Base-by-base conservation (phyloP, 1,140 invertebrate species). In the Cyclina sinensis region DNA sequence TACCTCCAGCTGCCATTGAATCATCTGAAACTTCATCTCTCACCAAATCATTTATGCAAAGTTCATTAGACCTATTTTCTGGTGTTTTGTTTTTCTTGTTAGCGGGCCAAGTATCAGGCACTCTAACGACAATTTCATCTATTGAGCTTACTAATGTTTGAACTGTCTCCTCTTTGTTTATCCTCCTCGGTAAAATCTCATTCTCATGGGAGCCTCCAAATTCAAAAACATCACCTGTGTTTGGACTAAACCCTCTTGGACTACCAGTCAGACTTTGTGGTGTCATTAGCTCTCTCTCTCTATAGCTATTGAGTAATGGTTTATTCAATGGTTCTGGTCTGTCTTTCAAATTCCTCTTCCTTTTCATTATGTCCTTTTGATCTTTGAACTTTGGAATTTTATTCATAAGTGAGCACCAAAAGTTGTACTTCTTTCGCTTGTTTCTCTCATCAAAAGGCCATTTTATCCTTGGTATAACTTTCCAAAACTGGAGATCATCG, bases 371-470 rank as follows among this genome's bases (percentile, higher is more conserved):
- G 4, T 43, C 5, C 14, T 43, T 43, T 43, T 43, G 43, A 43
- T 43, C 4, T 7, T 37, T 32, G 54, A 78, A 78, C 48, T 48
- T 78, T 32, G 74, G 74, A 51, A 78, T 78, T 27, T 78, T 78
- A 78, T 78, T 78, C 21, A 30, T 14, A 5, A 78, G 32, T 9
- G 74, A 78, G 14, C 46, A 78, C 30, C 21, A 48, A n/a, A 78
- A 78, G 21, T 78, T 57, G n/a, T 18, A 14, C 46, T 14, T 54
- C 24, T 51, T 32, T 54, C 74, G 27, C 1, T 32, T 37, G 18
- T 32, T 78, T 27, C 2, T 3, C 3, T n/a, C 48, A 12, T 78
- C 74, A 21, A 24, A 12, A 57, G 74, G 74, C 14, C 54, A 30
- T 54, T 78, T 78, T 35, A 78, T 16, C 35, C 74, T 78, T 37